Evolutionary conservation across 2,113 vertebrate genomes (phyloP).

Genomic region (Merops nubicus): DNA sequence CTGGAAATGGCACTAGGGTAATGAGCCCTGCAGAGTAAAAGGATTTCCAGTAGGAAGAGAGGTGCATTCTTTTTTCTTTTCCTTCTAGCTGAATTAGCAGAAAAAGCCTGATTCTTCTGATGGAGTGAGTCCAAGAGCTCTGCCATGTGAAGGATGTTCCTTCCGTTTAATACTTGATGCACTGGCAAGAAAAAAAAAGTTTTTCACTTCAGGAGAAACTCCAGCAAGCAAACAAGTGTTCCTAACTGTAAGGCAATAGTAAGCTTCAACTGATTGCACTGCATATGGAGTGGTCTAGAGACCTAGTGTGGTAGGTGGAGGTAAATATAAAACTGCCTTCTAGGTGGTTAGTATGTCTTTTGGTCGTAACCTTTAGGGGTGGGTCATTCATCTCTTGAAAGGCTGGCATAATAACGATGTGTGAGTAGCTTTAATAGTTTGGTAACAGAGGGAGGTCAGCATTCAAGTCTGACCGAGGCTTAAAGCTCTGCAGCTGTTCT

Average conservation of each 20-base stretch:
- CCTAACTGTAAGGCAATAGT: not conserved
- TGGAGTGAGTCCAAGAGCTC: not conserved
- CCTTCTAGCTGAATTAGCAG: not conserved
- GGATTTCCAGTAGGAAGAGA: slow-evolving; percentile 1
- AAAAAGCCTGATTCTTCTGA: not conserved
- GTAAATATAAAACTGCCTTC: not conserved
- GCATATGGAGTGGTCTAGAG: not conserved
- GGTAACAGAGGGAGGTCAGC: not conserved
- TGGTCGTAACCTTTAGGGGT: not conserved
- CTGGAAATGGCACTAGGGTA: not conserved
- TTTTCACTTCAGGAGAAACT: not conserved
- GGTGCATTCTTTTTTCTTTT: not conserved
- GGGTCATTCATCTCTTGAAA: not conserved
- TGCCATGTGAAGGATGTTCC: not conserved
- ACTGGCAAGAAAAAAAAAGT: not conserved
- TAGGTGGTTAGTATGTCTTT: not conserved
- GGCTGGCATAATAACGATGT: not conserved
- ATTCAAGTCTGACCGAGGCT: not conserved
- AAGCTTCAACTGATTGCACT: not conserved
- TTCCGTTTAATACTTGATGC: not conserved
- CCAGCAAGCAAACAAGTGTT: not conserved
- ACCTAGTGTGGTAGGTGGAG: not conserved
- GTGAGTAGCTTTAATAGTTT: not conserved
- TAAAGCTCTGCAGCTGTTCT: not conserved
- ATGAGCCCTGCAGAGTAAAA: not conserved